phyloP scores from a whole-genome alignment of 1,140 invertebrate genomes.

The Pseudomyrmex pallidus region DNA sequence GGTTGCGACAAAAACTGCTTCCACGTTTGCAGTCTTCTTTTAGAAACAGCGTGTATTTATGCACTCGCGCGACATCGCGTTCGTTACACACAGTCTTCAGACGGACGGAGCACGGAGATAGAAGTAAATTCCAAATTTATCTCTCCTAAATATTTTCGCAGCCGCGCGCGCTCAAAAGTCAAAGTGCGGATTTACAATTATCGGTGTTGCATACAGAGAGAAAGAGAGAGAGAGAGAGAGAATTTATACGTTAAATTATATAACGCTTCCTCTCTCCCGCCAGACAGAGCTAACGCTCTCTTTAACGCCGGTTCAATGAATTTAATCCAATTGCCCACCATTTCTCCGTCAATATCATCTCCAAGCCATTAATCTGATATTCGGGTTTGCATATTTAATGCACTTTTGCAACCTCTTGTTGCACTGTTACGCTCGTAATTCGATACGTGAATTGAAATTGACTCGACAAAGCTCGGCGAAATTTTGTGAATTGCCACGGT shows the following conservation, averaged over 20 bases:
- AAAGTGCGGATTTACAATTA: neutral
- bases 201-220: neutral
- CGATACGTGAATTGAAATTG: constrained; percentile 32
- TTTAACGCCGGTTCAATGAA: constrained; percentile 15
- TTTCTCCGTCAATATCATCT: constrained; percentile 19
- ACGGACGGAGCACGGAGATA: no score
- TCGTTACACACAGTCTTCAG: neutral
- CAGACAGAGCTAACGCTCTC: constrained; percentile 2
- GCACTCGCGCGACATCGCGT: neutral
- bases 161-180: neutral
- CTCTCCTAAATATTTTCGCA: neutral
- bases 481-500: constrained; percentile 48
- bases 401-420: constrained; percentile 19
- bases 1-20: constrained; percentile 14
- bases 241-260: constrained; percentile 22
- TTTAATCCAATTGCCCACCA: constrained; percentile 17
- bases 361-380: constrained; percentile 44
- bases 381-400: constrained; percentile 24
- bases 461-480: constrained; percentile 45
- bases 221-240: neutral
- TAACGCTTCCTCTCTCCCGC: neutral
- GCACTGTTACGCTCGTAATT: constrained; percentile 38
- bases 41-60: constrained; percentile 5
- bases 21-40: constrained; percentile 25
- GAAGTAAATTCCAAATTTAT: neutral